Base-by-base conservation (phyloP, 2,888 invertebrate species). In the Papilio gigon region DNA sequence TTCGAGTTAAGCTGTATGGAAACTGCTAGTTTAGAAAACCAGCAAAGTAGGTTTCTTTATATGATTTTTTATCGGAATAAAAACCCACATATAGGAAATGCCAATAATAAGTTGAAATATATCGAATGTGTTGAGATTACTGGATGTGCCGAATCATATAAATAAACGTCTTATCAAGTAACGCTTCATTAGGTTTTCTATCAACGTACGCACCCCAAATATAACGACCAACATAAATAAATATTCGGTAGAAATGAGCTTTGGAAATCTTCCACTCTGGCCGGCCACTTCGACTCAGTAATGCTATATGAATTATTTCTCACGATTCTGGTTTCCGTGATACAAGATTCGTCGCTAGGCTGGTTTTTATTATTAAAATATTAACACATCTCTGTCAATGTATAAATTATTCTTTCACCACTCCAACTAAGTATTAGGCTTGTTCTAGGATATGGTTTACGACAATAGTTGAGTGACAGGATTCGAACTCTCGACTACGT, bases 281-380 rank as follows among this genome's bases (percentile, higher is more conserved):
- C 65, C 56, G 53, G 44, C 63, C 60, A 67, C 67, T 72, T 70
- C 40, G 64, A 71, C 69, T 71, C 68, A 5, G 70, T 73, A 73
- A 75, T 70, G 67, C 74, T 72, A 73, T 75, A 75, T 78, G 76
- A 78, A 77, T 77, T 78, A 79, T 78, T 77, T 75, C 71, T 60
- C 65, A 70, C 67, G 68, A 35, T 67, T 56, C 70, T 64, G 69
- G 56, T 68, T 68, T 64, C 25, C 20, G 17, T 61, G 40, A 30
- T 22, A 60, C 42, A 1, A 3, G 14, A 27, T 37, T 30, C 59
- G 17, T 6, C 12, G 27, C 35, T n/a, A 42, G 25, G 59, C 35
- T 17, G 8, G n/a, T 20, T 14, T 35, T n/a, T n/a, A n/a, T n/a
- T 33, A 33, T 33, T 33, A 33, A 33, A 33, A 33, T 33, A 8